Evolutionary conservation across 2,888 invertebrate genomes (phyloP).

Genomic region (Xylocampa areola): DNA sequence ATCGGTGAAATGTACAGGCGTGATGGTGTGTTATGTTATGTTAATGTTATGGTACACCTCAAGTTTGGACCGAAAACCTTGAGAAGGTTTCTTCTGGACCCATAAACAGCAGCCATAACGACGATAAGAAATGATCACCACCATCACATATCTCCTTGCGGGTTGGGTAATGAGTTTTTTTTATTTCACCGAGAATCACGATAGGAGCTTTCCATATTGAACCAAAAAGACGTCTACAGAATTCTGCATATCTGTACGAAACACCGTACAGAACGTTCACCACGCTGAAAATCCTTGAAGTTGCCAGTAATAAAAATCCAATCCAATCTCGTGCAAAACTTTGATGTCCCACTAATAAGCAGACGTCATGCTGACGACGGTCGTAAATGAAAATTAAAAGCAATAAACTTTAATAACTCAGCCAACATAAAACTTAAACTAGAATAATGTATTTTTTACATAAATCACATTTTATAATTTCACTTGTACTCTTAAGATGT

Average conservation of each 20-base stretch:
- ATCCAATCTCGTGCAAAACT: constrained; percentile 25
- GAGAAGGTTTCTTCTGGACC: no score
- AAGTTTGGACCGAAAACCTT: no score
- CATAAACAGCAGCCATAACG: no score
- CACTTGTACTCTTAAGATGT: constrained; percentile 6
- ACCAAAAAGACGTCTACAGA: not conserved
- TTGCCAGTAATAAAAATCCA: constrained; percentile 30
- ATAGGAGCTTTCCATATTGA: not conserved
- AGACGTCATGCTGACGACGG: constrained; percentile 5
- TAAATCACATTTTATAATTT: constrained; percentile 9
- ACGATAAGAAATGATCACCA: no score
- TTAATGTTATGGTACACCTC: no score
- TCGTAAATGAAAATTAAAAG: constrained; percentile 48
- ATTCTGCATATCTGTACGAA: not conserved
- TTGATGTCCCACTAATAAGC: constrained; percentile 31
- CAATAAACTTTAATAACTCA: constrained; percentile 21
- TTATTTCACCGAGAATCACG: no score
- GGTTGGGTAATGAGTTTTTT: no score
- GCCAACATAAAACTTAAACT: not conserved
- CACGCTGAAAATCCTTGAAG: constrained; percentile 5
- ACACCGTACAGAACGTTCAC: not conserved
- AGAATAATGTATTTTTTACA: constrained; percentile 12
- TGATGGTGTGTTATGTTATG: no score
- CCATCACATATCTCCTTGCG: no score
- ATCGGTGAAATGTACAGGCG: no score